phyloP scores from a whole-genome alignment of 2,888 invertebrate genomes.

The Chaitophorus viminalis region DNA sequence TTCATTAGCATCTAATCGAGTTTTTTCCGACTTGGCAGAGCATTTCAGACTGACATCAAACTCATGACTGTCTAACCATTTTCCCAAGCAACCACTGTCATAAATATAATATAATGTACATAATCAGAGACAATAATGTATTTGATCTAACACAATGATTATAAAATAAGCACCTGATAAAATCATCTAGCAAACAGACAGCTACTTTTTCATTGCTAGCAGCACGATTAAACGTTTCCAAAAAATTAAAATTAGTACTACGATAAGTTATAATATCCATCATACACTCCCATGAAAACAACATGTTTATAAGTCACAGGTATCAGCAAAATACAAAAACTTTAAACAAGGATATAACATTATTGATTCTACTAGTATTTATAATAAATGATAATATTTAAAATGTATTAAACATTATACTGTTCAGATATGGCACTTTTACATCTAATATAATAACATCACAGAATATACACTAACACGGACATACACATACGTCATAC shows the following conservation, averaged over 20 bases:
- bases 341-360: not conserved
- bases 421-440: not conserved
- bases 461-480: no score
- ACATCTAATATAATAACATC: not conserved
- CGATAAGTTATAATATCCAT: slow-evolving; percentile 47
- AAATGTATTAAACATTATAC: not conserved
- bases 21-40: slow-evolving; percentile 66
- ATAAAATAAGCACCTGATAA: slow-evolving; percentile 58
- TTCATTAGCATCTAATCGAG: slow-evolving; percentile 71
- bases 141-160: not conserved
- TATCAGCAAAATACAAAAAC: not conserved
- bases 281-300: slow-evolving; percentile 49
- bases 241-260: slow-evolving; percentile 20
- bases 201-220: slow-evolving; percentile 51
- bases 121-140: not conserved
- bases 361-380: no score
- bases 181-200: slow-evolving; percentile 48
- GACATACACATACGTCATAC: not conserved
- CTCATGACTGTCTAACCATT: slow-evolving; percentile 21
- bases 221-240: slow-evolving; percentile 40
- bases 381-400: not conserved
- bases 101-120: not conserved
- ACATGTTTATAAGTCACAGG: slow-evolving; percentile 33
- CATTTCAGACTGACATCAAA: slow-evolving; percentile 65
- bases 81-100: slow-evolving; percentile 11